Percentiles rank a stretch among this genome's conserved stretches.
Evolutionary conservation across 2,888 invertebrate genomes (phyloP).

Genomic region (Siphlonurus alternatus): DNA sequence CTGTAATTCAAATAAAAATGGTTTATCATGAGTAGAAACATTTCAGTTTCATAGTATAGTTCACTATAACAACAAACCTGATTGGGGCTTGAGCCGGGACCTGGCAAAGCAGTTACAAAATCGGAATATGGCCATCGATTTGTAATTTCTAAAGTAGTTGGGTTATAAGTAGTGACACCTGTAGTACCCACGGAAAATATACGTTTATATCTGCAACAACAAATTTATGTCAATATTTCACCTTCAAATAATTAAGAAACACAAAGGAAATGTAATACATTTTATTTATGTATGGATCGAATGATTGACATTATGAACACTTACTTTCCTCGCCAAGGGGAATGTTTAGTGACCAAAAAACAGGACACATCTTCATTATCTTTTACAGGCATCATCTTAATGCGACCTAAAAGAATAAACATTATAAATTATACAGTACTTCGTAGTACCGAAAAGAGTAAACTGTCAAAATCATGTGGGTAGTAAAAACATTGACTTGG

Average conservation of each 20-base stretch:
- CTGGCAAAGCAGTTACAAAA: conserved; percentile 51
- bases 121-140: conserved; percentile 84
- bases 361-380: conserved; percentile 94
- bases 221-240: no score
- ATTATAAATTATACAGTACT: neutral
- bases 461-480: no score
- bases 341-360: conserved; percentile 93
- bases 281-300: neutral
- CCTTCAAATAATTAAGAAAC: conserved; percentile 7
- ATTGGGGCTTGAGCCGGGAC: conserved; percentile 31
- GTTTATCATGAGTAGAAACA: conserved; percentile 16
- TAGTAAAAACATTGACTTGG: no score
- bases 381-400: conserved; percentile 54
- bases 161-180: conserved; percentile 96
- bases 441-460: no score
- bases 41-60: conserved; percentile 45
- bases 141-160: conserved; percentile 72
- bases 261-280: conserved; percentile 10
- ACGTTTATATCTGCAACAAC: conserved; percentile 62
- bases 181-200: conserved; percentile 91
- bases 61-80: conserved; percentile 17
- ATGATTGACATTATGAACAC: conserved; percentile 18
- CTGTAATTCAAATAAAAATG: neutral
- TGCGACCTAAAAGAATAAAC: neutral
- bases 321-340: conserved; percentile 91